Evolutionary conservation across 2,888 invertebrate species (phyloP), one percentile per base, ranked within the genome.

Genomic region (Drosophila mettleri): DNA sequence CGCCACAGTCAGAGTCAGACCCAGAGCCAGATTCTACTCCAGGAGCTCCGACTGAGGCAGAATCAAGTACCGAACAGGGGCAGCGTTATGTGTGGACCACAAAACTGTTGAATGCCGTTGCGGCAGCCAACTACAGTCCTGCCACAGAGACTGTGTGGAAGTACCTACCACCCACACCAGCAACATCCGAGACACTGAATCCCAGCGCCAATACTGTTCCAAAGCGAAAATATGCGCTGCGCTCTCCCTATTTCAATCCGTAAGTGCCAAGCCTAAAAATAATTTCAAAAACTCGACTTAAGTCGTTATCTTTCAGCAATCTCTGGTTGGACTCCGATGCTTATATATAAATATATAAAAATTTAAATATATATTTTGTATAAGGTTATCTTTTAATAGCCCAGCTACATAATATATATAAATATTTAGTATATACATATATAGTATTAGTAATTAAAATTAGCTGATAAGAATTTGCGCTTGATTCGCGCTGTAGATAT

Each of bases 111-210:
- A 80, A 81, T 36, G 66, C 74, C 3, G 33, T 81, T 5, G 84
- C 79, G 18, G 78, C 79, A n/a, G 74, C 81, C n/a, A 34, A 61
- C 6, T 80, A 78, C 33, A 45, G 20, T 41, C 84, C 84, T 10
- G 54, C 69, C 33, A 46, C n/a, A 3, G 80, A 81, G 14, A 6
- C 52, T 3, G 16, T 53, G 1, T 41, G 52, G 0, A 81, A 74
- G 18, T 80, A 83, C 24, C 16, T 69, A 24, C 31, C 49, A 0
- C 59, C 70, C n/a, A 20, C 36, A 5, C 29, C 46, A 7, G 14
- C 43, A 16, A 10, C n/a, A 41, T 1, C 8, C 22, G 24, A 34
- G 4, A 2, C 8, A 8, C 2, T 4, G 3, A 0, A 39, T 14
- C 4, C 24, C 16, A 7, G 12, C 7, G 16, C 3, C 12, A 12